A percentile compares a stretch with the other conserved stretches of the same genome.
Evolutionary conservation across 2,888 invertebrate genomes (phyloP).

Genomic region (Dichetophora obliterata): DNA sequence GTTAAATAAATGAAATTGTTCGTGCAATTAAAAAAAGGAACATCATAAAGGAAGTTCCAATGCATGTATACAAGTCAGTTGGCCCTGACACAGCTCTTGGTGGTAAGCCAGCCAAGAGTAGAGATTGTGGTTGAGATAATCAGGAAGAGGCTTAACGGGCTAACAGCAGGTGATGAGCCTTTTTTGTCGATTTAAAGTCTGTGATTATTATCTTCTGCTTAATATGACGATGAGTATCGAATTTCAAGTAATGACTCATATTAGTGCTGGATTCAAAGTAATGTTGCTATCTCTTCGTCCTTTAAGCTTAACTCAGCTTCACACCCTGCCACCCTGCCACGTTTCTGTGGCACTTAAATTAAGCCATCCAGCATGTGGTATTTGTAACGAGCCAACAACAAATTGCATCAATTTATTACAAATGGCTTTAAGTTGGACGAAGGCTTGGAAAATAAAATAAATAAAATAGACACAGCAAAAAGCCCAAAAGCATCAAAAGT

Average conservation of each 20-base stretch:
- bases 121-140: background rate
- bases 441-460: background rate
- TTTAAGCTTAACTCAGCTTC: background rate
- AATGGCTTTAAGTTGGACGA: background rate
- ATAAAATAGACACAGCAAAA: background rate
- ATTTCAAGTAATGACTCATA: too few relatives aligned
- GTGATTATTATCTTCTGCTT: too few relatives aligned
- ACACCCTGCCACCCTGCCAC: too few relatives aligned
- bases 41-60: conserved; percentile 4
- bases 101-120: background rate
- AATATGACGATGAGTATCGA: too few relatives aligned
- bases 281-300: too few relatives aligned
- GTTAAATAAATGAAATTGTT: conserved; percentile 29
- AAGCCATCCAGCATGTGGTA: background rate
- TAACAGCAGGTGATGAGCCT: background rate
- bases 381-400: background rate
- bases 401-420: background rate
- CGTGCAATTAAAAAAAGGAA: conserved; percentile 30
- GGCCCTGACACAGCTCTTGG: background rate
- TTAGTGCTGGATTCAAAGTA: too few relatives aligned
- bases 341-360: background rate
- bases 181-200: too few relatives aligned
- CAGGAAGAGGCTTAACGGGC: background rate
- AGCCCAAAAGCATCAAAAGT: background rate
- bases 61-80: background rate